phyloP scores from a whole-genome alignment of 2,113 vertebrate species.

The Erpornis zantholeuca region DNA sequence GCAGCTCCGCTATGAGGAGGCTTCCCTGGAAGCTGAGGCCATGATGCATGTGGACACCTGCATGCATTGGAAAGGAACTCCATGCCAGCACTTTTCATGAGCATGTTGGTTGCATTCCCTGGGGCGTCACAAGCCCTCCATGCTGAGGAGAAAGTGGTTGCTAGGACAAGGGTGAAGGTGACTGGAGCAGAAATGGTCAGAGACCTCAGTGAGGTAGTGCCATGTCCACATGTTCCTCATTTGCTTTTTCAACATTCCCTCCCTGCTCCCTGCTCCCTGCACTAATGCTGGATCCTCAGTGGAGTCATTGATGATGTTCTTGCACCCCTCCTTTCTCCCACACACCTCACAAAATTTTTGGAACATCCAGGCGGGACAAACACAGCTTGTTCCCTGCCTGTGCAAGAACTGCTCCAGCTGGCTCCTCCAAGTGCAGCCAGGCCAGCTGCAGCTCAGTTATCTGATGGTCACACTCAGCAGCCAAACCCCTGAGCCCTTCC shows the following conservation, averaged over 20 bases:
- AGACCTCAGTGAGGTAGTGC: not conserved
- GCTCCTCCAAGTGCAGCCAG: not conserved
- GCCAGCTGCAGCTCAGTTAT: not conserved
- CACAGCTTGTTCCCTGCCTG: not conserved
- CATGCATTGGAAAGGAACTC: not conserved
- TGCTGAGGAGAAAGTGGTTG: not conserved
- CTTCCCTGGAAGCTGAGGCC: not conserved
- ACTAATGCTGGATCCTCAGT: not conserved
- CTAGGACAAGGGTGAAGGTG: not conserved
- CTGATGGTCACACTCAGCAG: not conserved
- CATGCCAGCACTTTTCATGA: not conserved
- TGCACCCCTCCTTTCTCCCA: slow-evolving; percentile 4
- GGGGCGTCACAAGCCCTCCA: not conserved
- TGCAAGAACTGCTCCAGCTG: slow-evolving; percentile 15
- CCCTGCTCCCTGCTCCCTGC: not conserved
- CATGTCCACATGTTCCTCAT: not conserved
- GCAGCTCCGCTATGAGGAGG: not conserved
- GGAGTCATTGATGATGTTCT: not conserved
- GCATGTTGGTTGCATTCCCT: not conserved
- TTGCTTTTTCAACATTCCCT: not conserved
- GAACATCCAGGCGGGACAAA: not conserved
- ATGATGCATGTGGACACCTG: not conserved
- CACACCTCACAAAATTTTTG: not conserved
- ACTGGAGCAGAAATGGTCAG: not conserved
- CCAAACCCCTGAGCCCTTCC: not conserved